Conservation (phyloP, 2,888 invertebrate species). For the Metellina segmentata region DNA sequence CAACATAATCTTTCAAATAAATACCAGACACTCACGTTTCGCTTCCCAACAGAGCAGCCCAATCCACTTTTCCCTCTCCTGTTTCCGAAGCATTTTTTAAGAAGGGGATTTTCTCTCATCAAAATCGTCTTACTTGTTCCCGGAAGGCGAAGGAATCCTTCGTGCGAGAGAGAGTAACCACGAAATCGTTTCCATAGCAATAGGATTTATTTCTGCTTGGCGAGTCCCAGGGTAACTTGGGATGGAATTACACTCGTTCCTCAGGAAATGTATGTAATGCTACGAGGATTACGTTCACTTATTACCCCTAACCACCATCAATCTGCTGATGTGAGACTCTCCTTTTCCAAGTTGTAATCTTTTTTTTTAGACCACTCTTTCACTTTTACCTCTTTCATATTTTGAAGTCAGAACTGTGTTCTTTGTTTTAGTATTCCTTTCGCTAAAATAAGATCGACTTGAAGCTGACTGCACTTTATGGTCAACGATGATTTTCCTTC, state of each 20-base stretch:
- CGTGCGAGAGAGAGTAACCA: slow-evolving; percentile 13
- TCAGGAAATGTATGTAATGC: slow-evolving; percentile 24
- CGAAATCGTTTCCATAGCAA: slow-evolving; percentile 44
- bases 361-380: not conserved
- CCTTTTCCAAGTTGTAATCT: not conserved
- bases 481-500: too few species aligned
- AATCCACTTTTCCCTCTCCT: slow-evolving; percentile 47
- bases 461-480: too few species aligned
- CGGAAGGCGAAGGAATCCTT: not conserved
- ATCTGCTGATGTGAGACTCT: slow-evolving; percentile 15
- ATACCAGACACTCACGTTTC: slow-evolving; percentile 34
- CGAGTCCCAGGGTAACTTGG: not conserved
- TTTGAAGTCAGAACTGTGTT: too few species aligned
- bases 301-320: slow-evolving; percentile 16
- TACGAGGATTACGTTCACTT: slow-evolving; percentile 29
- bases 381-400: not conserved
- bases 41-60: slow-evolving; percentile 29
- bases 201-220: slow-evolving; percentile 17
- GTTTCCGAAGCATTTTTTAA: slow-evolving; percentile 1
- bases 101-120: not conserved
- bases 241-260: slow-evolving; percentile 33
- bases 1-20: not conserved
- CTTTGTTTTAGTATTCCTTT: too few species aligned
- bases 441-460: too few species aligned
- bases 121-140: not conserved